These are phyloP conservation scores for Pseudochirops corinnae DNA, from an alignment of 2,797 vertebrate genomes.

Conservation along the genomic window DNA sequence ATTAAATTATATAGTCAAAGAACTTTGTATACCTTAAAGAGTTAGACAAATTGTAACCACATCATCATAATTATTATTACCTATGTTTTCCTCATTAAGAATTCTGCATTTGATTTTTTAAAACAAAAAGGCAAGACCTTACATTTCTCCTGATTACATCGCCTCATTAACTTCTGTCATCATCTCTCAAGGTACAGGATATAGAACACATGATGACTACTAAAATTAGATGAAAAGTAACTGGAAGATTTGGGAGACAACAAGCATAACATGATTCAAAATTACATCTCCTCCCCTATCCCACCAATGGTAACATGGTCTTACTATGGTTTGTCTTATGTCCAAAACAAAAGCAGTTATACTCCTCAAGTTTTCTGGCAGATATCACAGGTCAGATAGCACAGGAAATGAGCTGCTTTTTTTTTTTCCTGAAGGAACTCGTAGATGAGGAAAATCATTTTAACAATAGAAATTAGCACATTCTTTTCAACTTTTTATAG, in stretches of 20 bases:
- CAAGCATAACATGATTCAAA: not conserved
- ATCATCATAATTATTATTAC: not conserved
- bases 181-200: not conserved
- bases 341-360: not conserved
- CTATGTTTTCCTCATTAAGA: not conserved
- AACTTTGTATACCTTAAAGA: not conserved
- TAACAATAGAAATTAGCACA: not conserved
- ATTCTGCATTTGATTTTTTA: not conserved
- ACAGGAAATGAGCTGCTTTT: not conserved
- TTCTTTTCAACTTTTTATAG: not conserved
- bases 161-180: not conserved
- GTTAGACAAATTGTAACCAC: not conserved
- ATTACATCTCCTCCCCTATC: not conserved
- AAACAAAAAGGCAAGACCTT: not conserved
- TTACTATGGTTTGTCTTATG: not conserved
- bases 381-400: not conserved
- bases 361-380: not conserved
- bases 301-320: not conserved
- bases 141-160: not conserved
- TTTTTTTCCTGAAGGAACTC: not conserved
- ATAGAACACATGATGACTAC: not conserved
- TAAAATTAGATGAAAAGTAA: not conserved
- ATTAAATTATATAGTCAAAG: not conserved
- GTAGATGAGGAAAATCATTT: not conserved
- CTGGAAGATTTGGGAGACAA: not conserved